Conservation (phyloP, 2,888 invertebrate genomes). For the Leptinotarsa peninsularis region DNA sequence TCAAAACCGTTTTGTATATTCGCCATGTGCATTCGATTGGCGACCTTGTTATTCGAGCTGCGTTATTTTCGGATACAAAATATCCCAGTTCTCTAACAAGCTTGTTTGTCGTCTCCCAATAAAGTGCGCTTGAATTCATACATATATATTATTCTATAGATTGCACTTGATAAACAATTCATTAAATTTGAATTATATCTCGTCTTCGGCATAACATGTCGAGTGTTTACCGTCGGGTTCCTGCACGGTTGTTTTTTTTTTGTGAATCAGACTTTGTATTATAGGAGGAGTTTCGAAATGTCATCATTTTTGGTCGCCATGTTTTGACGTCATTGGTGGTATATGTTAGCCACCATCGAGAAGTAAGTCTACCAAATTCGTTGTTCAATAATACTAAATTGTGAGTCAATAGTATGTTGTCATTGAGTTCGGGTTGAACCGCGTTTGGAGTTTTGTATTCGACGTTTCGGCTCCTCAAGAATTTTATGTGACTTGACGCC, state of each 20-base stretch:
- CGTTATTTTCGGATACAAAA: constrained; percentile 31
- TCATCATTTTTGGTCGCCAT: too few relatives aligned
- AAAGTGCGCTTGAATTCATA: constrained; percentile 30
- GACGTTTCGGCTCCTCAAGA: too few relatives aligned
- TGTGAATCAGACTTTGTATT: too few relatives aligned
- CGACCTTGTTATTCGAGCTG: constrained; percentile 30
- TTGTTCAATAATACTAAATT: too few relatives aligned
- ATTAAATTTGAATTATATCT: constrained; percentile 1
- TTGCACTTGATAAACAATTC: constrained; percentile 8
- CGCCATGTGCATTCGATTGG: constrained; percentile 9
- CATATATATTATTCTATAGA: constrained; percentile 19
- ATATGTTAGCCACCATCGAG: too few relatives aligned
- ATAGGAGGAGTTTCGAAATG: too few relatives aligned
- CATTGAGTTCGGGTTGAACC: too few relatives aligned
- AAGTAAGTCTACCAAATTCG: too few relatives aligned
- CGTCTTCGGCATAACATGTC: not conserved
- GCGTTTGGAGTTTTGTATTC: too few relatives aligned
- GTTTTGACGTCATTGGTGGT: too few relatives aligned
- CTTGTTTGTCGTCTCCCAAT: constrained; percentile 34
- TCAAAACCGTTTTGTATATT: not conserved
- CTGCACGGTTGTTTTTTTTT: not conserved
- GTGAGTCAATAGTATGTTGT: too few relatives aligned
- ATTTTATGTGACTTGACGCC: too few relatives aligned
- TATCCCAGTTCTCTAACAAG: constrained; percentile 30
- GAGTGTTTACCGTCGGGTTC: not conserved